These are phyloP conservation scores for Diaperis boleti DNA, from an alignment of 2,888 invertebrate genomes.

Conservation along the genomic window DNA sequence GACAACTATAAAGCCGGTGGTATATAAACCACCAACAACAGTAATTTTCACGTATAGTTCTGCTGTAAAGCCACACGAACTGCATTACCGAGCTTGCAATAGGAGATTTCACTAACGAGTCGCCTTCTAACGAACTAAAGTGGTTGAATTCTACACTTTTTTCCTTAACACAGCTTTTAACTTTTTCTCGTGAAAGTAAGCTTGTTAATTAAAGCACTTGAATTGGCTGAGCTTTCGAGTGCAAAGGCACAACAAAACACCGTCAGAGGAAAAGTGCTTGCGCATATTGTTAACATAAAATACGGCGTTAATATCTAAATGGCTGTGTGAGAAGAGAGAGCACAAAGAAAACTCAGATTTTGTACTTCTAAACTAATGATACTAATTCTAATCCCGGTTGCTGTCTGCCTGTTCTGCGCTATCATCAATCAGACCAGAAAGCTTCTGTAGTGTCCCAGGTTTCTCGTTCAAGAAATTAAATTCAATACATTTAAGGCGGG, in stretches of 20 bases:
- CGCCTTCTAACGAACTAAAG: slow-evolving; percentile 7
- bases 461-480: slow-evolving; percentile 38
- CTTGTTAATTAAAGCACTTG: slow-evolving; percentile 34
- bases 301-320: slow-evolving; percentile 3
- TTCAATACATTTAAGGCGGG: slow-evolving; percentile 38
- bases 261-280: not conserved
- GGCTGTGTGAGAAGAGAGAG: slow-evolving; percentile 8
- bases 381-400: slow-evolving; percentile 42
- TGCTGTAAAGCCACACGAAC: slow-evolving; percentile 13
- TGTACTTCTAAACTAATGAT: slow-evolving; percentile 39
- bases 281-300: slow-evolving; percentile 24
- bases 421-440: slow-evolving; percentile 42
- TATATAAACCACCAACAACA: slow-evolving; percentile 11
- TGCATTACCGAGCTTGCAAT: slow-evolving; percentile 23
- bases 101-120: slow-evolving; percentile 24
- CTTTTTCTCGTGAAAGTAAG: slow-evolving; percentile 14
- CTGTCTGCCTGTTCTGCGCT: slow-evolving; percentile 36
- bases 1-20: slow-evolving; percentile 11
- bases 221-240: slow-evolving; percentile 20
- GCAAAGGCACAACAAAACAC: slow-evolving; percentile 16
- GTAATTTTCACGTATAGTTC: slow-evolving; percentile 10
- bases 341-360: slow-evolving; percentile 31
- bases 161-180: slow-evolving; percentile 9
- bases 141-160: slow-evolving; percentile 14
- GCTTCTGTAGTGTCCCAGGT: slow-evolving; percentile 41